Base-by-base conservation (phyloP, 2,113 vertebrate genomes). In the Rhizomys pruinosus region DNA sequence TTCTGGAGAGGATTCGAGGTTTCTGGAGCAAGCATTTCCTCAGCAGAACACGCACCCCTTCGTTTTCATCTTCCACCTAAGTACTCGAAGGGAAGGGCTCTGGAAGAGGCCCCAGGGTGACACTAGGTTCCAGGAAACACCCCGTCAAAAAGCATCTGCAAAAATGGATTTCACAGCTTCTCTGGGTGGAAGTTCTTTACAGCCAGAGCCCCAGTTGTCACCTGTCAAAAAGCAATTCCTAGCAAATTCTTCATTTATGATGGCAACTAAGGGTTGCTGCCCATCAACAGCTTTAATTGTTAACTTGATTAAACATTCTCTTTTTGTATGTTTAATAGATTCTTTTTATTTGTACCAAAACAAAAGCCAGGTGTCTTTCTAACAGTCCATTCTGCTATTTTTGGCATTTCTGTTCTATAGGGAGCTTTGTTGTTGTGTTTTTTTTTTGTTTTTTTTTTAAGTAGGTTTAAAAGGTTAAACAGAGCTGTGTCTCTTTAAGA, bases 401-500 rank as follows among this genome's bases (percentile, higher is more conserved):
- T 47, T 20, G 25, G 4, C 86, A 7, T 92, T 88, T 95, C 69
- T 84, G 1, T 80, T 66, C 20, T 27, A 17, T 42, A 19, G 29
- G 37, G 32, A 4, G 11, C n/a, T n/a, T n/a, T n/a, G n/a, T n/a
- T n/a, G n/a, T n/a, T n/a, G n/a, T n/a, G n/a, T n/a, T n/a, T n/a
- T n/a, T n/a, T n/a, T n/a, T n/a, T n/a, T n/a, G n/a, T n/a, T 61
- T 85, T 55, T 34, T 72, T 85, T 77, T 77, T 16, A 52, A 52
- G 20, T 76, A 19, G 25, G 32, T 59, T 74, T 96, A 80, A 95
- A 97, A 95, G 74, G 34, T 55, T 96, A 96, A 72, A 63, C 22
- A 89, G 84, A 37, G 34, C 73, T 74, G 66, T 81, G 81, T 52
- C 91, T 96, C 94, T 97, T 91, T 94, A 96, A 93, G 94, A 59